Evolutionary conservation across 2,888 invertebrate species (phyloP).

Genomic region (Tenthredo distinguenda): DNA sequence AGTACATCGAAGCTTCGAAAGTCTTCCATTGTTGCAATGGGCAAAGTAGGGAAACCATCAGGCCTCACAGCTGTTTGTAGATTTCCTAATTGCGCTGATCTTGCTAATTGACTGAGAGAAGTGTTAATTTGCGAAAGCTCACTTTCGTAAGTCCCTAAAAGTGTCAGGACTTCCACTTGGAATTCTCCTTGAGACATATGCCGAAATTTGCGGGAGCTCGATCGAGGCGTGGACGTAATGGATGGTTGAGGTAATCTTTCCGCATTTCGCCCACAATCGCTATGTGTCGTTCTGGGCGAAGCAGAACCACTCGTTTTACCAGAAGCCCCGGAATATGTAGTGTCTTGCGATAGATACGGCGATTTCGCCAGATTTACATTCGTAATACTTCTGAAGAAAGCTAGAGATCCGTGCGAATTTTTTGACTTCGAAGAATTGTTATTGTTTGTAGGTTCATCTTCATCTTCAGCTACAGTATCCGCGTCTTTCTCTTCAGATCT

Average conservation of each 20-base stretch:
- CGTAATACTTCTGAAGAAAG: too few relatives aligned
- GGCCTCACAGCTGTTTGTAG: not conserved
- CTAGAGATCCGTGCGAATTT: too few relatives aligned
- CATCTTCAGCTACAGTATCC: too few relatives aligned
- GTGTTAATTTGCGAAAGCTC: not conserved
- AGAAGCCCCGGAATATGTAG: too few relatives aligned
- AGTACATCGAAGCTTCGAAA: not conserved
- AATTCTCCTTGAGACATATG: not conserved
- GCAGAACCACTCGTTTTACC: too few relatives aligned
- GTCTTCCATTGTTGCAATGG: not conserved
- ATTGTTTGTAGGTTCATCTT: too few relatives aligned
- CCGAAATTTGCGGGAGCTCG: not conserved
- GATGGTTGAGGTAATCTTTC: not conserved
- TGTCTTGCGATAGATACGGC: too few relatives aligned
- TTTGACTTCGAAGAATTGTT: too few relatives aligned
- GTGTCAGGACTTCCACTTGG: not conserved
- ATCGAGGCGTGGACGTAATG: not conserved
- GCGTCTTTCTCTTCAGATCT: too few relatives aligned
- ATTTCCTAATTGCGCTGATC: not conserved
- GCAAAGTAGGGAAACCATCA: not conserved
- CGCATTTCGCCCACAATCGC: not conserved
- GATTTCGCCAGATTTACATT: too few relatives aligned
- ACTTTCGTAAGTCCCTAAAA: not conserved
- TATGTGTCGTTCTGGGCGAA: not conserved
- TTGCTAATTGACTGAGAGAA: not conserved